A percentile compares a stretch with the other conserved stretches of the same genome.
These are phyloP conservation scores for Elmis aenea DNA, from an alignment of 2,888 invertebrate genomes.

Conservation along the genomic window DNA sequence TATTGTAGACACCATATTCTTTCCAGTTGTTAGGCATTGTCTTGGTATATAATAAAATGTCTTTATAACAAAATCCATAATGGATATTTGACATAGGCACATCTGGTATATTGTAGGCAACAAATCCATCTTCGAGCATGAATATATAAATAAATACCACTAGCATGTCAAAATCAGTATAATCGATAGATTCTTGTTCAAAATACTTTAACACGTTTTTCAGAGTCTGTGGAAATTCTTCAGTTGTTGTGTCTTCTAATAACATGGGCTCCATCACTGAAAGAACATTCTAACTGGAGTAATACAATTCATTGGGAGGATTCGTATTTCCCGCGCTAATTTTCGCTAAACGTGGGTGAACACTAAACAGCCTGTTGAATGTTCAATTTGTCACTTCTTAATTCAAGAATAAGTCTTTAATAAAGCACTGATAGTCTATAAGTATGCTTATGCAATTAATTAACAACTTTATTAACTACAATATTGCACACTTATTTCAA, in stretches of 20 bases:
- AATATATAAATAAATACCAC: slow-evolving; percentile 40
- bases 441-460: no score
- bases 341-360: no score
- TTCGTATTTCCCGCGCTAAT: not conserved
- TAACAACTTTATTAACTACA: no score
- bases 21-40: slow-evolving; percentile 34
- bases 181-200: slow-evolving; percentile 5
- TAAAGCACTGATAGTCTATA: no score
- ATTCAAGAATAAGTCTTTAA: no score
- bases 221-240: slow-evolving; percentile 34
- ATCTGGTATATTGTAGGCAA: slow-evolving; percentile 30
- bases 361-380: slow-evolving; percentile 17
- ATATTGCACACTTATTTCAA: no score
- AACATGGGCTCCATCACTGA: slow-evolving; percentile 39
- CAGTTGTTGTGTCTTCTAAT: slow-evolving; percentile 35
- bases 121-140: slow-evolving; percentile 43
- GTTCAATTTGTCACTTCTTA: no score
- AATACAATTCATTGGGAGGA: not conserved
- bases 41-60: slow-evolving; percentile 28
- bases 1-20: slow-evolving; percentile 25
- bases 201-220: slow-evolving; percentile 28
- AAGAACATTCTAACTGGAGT: slow-evolving; percentile 18
- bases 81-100: slow-evolving; percentile 16
- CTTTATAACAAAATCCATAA: slow-evolving; percentile 31
- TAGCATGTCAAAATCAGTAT: slow-evolving; percentile 33